Evolutionary conservation across 2,797 vertebrate species (phyloP), one percentile per base, ranked within the genome.

Genomic region (Rhinella marina): DNA sequence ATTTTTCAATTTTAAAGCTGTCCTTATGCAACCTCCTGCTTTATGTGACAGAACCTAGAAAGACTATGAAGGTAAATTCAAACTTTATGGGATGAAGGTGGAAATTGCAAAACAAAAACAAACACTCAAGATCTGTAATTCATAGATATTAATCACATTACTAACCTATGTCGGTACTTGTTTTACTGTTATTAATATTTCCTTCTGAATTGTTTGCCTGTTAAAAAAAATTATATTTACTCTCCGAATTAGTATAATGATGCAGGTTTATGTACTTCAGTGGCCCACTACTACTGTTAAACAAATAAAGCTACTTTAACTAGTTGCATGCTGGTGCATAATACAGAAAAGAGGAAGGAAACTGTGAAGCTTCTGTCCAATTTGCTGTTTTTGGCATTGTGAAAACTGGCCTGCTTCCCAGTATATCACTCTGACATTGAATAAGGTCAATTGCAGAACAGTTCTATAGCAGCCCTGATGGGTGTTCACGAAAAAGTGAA

Each of bases 301-400:
- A 93, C 92, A 93, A 94, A 93, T 88, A 91, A 92, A 90, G 91
- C 91, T 91, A 94, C 94, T 94, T 84, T 93, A 94, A 93, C 94
- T 91, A 91, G 93, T 92, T 92, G 92, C 91, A 80, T 93, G 89
- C 93, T 92, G 90, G 92, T 90, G 92, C 92, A 92, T 88, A 91
- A 93, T 90, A 64, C 70, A 64, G 91, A 81, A 92, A 91, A 87
- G 91, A 91, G 90, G 90, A 90, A 92, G 23, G 66, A 77, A 93
- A 90, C 94, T 92, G 95, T 93, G 95, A 95, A 95, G 94, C 94
- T 93, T 91, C 93, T 90, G 83, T 94, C 95, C 94, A 95, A 95
- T 95, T 94, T 95, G 95, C 94, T 95, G 95, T 95, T 95, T 95
- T 93, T 91, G 93, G 94, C 95, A 93, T 95, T 95, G 94, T 95